Conservation (phyloP, 2,797 vertebrate genomes). For the Bradypodion pumilum region DNA sequence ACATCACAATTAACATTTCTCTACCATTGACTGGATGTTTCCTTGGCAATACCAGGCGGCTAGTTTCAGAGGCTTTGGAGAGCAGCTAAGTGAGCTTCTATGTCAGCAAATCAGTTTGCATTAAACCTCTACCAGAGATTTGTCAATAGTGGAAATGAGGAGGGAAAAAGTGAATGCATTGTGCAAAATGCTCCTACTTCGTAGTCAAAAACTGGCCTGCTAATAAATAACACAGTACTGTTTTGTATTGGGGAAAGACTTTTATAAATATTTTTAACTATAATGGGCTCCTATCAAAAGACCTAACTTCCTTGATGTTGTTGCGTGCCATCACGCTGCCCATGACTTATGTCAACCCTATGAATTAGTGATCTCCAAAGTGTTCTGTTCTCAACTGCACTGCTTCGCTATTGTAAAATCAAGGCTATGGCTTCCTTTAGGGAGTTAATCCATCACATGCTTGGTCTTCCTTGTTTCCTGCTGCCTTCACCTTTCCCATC, state of each 20-base stretch:
- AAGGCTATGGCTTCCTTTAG: too few species aligned
- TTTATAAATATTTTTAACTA: not conserved
- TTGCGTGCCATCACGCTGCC: too few species aligned
- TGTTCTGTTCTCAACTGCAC: too few species aligned
- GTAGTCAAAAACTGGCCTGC: not conserved
- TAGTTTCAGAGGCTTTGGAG: not conserved
- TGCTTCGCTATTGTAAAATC: too few species aligned
- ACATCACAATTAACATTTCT: slow-evolving; percentile 41
- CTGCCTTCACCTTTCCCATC: too few species aligned
- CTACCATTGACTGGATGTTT: slow-evolving; percentile 16
- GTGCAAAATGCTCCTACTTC: not conserved
- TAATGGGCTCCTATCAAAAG: not conserved
- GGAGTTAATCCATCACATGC: too few species aligned
- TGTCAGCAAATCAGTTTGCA: slow-evolving; percentile 25
- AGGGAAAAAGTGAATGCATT: not conserved
- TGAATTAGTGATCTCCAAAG: too few species aligned
- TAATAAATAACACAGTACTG: not conserved
- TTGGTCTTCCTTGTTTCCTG: too few species aligned
- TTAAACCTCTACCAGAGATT: slow-evolving; percentile 7
- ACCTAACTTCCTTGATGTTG: not conserved
- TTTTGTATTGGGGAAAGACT: not conserved
- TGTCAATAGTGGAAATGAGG: not conserved
- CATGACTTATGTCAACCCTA: too few species aligned
- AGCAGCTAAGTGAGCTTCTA: slow-evolving; percentile 16
- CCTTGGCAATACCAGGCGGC: slow-evolving; percentile 1